A percentile compares a stretch with the other conserved stretches of the same genome.
Conservation (phyloP, 2,113 vertebrate genomes). For the Myotis brandtii region DNA sequence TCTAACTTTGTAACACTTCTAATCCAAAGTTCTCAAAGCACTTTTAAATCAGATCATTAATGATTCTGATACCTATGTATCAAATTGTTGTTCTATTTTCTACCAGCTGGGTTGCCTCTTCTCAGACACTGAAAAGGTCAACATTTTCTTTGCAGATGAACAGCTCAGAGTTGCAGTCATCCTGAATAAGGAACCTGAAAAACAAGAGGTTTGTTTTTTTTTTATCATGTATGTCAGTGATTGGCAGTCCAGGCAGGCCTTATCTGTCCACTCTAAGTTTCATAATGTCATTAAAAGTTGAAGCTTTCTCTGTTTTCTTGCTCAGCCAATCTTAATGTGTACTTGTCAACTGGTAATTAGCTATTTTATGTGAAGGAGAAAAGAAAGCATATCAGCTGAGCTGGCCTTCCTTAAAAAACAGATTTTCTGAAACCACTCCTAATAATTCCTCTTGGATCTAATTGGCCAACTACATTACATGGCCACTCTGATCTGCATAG, state of each 20-base stretch:
- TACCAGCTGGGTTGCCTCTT: background rate
- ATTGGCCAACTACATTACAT: background rate
- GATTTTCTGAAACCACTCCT: constrained; percentile 31
- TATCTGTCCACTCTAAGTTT: background rate
- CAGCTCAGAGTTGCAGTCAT: constrained; percentile 5
- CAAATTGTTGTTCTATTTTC: constrained; percentile 47
- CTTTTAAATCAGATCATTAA: constrained; percentile 21
- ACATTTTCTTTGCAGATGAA: constrained; percentile 19
- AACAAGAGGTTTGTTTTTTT: background rate
- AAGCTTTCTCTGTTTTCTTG: constrained; percentile 17
- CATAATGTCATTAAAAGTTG: background rate
- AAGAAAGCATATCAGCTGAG: background rate
- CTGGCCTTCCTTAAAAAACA: background rate
- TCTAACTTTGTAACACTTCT: background rate
- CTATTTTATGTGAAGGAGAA: constrained; percentile 39
- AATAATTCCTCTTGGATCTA: background rate
- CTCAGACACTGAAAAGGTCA: constrained; percentile 51
- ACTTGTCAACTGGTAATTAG: background rate
- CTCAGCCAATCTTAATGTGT: background rate
- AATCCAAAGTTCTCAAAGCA: constrained; percentile 20
- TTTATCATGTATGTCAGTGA: background rate
- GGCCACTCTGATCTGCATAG: background rate
- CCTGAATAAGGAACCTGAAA: constrained; percentile 56
- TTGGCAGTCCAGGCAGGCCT: background rate
- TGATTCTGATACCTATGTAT: background rate